phyloP scores from a whole-genome alignment of 2,797 vertebrate species.

The Propithecus deckenii region DNA sequence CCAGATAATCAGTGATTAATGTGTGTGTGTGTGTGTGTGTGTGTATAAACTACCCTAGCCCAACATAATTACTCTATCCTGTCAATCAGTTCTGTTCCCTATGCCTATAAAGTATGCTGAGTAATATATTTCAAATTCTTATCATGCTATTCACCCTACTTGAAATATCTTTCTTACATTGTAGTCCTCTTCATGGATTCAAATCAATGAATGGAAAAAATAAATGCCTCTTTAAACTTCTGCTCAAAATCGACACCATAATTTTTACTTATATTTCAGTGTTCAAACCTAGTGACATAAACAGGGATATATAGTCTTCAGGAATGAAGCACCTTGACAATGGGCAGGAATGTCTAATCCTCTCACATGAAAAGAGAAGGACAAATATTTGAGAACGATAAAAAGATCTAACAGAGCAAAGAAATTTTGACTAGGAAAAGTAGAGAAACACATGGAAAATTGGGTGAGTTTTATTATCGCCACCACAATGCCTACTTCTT shows the following conservation, averaged over 20 bases:
- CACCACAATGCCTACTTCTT: background rate
- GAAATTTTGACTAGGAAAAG: background rate
- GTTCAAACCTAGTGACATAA: background rate
- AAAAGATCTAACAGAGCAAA: background rate
- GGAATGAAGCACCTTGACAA: background rate
- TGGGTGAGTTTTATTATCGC: background rate
- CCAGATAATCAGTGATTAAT: background rate
- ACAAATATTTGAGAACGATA: background rate
- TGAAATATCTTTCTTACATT: background rate
- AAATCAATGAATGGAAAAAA: background rate
- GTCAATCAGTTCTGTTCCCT: background rate
- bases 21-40: background rate
- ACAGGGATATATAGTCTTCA: background rate
- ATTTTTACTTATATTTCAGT: background rate
- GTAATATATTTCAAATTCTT: background rate
- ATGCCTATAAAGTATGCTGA: background rate
- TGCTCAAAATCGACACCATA: background rate
- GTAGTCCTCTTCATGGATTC: background rate
- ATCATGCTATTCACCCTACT: background rate
- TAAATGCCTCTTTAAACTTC: background rate
- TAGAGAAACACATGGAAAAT: background rate
- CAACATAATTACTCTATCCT: background rate
- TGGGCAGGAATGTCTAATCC: background rate
- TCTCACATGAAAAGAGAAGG: background rate
- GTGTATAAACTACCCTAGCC: background rate